Evolutionary conservation across 2,797 vertebrate species (phyloP).

Genomic region (Fundulus diaphanus): DNA sequence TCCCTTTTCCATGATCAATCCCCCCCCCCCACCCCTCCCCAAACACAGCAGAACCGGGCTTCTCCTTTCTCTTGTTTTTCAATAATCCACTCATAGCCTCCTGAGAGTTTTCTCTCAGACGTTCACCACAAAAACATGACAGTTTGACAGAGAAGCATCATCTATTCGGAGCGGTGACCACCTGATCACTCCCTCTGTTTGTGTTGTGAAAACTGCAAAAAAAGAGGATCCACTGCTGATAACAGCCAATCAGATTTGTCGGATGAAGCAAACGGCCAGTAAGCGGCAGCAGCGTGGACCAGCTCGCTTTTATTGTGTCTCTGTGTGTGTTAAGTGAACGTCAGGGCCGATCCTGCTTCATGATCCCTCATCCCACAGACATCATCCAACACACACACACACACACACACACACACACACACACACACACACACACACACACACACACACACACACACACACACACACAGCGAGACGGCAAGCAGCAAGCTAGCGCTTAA

Average conservation of each 20-base stretch:
- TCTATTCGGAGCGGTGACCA: too few species aligned
- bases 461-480: conserved; percentile 39
- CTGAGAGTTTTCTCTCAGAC: too few species aligned
- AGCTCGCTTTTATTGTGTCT: conserved; percentile 7
- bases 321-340: conserved; percentile 51
- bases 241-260: conserved; percentile 27
- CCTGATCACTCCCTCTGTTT: neutral
- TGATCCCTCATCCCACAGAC: conserved; percentile 89
- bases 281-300: conserved; percentile 29
- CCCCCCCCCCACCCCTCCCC: too few species aligned
- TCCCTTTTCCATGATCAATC: too few species aligned
- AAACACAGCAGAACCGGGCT: too few species aligned
- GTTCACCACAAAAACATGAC: too few species aligned
- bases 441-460: conserved; percentile 32
- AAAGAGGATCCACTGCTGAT: neutral
- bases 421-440: conserved; percentile 30
- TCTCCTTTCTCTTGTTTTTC: too few species aligned
- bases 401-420: conserved; percentile 26
- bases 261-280: conserved; percentile 13
- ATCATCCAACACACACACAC: conserved; percentile 71
- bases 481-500: conserved; percentile 87
- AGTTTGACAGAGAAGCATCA: neutral
- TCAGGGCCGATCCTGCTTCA: conserved; percentile 77
- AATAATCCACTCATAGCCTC: too few species aligned
- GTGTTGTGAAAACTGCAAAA: neutral